A percentile compares a stretch with the other conserved stretches of the same genome.
phyloP scores from a whole-genome alignment of 2,888 invertebrate genomes.

The Phasia obesa region DNA sequence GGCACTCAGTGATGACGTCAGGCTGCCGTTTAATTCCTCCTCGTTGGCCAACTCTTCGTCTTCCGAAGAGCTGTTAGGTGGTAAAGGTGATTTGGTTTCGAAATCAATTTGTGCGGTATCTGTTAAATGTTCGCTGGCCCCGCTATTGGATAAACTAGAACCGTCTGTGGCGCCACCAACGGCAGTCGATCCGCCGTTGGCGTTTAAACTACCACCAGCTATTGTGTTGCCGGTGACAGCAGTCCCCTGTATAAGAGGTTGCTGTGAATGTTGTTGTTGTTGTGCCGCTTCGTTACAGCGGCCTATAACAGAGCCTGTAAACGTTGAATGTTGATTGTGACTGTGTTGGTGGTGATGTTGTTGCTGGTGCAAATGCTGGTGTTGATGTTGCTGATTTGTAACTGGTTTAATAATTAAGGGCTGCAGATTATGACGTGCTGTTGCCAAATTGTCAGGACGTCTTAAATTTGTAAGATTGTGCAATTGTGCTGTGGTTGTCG shows the following conservation, averaged over 20 bases:
- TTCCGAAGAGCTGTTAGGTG: constrained; percentile 83
- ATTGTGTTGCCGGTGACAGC: constrained; percentile 76
- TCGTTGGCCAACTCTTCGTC: constrained; percentile 85
- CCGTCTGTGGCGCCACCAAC: constrained; percentile 72
- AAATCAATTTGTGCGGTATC: constrained; percentile 82
- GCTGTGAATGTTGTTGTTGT: constrained; percentile 68
- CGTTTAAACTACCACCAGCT: constrained; percentile 80
- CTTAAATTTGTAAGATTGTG: constrained; percentile 77
- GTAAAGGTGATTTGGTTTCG: constrained; percentile 81
- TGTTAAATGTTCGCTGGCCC: constrained; percentile 76
- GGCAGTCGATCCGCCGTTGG: constrained; percentile 80
- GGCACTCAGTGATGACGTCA: constrained; percentile 78
- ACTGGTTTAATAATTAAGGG: constrained; percentile 73
- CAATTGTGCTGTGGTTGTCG: constrained; percentile 80
- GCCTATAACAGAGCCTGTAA: constrained; percentile 70
- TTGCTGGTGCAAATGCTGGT: constrained; percentile 73
- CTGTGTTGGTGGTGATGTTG: constrained; percentile 68
- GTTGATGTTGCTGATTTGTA: constrained; percentile 73
- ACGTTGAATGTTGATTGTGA: constrained; percentile 61
- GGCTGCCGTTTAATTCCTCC: constrained; percentile 79
- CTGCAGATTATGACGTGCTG: constrained; percentile 75
- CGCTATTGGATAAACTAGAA: constrained; percentile 71
- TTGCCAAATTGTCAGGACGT: constrained; percentile 75
- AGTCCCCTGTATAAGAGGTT: constrained; percentile 66
- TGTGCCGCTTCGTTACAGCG: constrained; percentile 67